Base-by-base conservation (phyloP, 2,888 invertebrate genomes). In the Petrolisthes manimaculis region DNA sequence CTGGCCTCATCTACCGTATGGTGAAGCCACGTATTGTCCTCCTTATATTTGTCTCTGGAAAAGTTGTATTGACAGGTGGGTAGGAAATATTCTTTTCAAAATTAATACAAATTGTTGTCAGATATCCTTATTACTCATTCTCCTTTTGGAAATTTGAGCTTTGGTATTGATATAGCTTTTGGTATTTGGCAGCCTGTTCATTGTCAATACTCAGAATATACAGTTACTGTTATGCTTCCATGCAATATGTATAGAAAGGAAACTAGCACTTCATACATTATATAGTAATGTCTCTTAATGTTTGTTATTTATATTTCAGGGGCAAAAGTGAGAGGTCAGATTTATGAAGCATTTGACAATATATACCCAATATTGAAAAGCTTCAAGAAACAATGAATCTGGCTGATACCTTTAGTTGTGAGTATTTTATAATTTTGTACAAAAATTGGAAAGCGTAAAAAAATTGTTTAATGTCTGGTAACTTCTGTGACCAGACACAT, bases 41-140 rank as follows among this genome's bases (percentile, higher is more conserved):
- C 91, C 94, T 99, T 14, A 99, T 99, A 93, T 99, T 99, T 94
- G 99, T 99, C 0, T 99, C 99, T 93, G 99, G 99, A 86, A 99
- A 99, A 95, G 96, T 99, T 91, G 99, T 99, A 1, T 96, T 99
- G 91, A 99, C 99, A 92, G 94, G 94, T 94, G 92, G 92, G 92
- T 84, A 54, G 21, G 9, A 9, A 9, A 12, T 78, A 9, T 37
- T 37, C n/a, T 24, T 78, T 51, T 74, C 18, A 37, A 37, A n/a
- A n/a, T n/a, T n/a, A n/a, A 37, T 37, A 37, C 37, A 37, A 37
- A 37, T 37, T 37, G 37, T 37, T 37, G 37, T 37, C 37, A 37
- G 37, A 37, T 37, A 37, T 37, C 37, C 37, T 37, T 37, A 37
- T 37, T 37, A 0, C 37, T 37, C 37, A 37, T 2, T 37, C 37